A percentile compares a stretch with the other conserved stretches of the same genome.
phyloP scores from a whole-genome alignment of 2,888 invertebrate species.

The Drosophila monieri region DNA sequence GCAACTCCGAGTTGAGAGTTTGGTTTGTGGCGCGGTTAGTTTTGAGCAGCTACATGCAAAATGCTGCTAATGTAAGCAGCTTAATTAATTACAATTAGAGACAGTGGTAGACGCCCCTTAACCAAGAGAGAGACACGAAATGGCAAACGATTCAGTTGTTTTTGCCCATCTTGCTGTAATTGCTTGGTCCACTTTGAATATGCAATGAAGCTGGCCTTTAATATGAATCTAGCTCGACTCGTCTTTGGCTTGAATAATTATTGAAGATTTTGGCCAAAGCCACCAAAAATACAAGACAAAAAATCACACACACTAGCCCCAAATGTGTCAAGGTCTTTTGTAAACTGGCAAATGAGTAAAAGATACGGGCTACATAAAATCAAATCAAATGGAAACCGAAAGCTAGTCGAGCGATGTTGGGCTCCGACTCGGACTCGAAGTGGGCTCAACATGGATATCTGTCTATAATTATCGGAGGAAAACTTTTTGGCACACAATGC shows the following conservation, averaged over 20 bases:
- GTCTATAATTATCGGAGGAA: slow-evolving; percentile 59
- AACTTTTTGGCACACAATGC: slow-evolving; percentile 68
- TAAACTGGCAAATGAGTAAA: slow-evolving; percentile 69
- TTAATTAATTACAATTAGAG: slow-evolving; percentile 64
- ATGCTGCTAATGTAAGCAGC: slow-evolving; percentile 45
- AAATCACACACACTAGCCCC: slow-evolving; percentile 39
- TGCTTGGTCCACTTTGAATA: slow-evolving; percentile 52
- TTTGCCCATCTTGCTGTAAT: slow-evolving; percentile 32
- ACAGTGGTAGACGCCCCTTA: slow-evolving; percentile 18
- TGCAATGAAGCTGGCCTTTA: slow-evolving; percentile 34
- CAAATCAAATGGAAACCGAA: slow-evolving; percentile 43
- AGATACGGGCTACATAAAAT: slow-evolving; percentile 45
- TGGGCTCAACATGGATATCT: slow-evolving; percentile 37
- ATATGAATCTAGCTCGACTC: slow-evolving; percentile 14
- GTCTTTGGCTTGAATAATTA: slow-evolving; percentile 32
- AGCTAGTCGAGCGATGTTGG: slow-evolving; percentile 52
- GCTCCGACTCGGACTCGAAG: background rate
- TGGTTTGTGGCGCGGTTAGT: slow-evolving; percentile 1
- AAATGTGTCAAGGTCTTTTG: slow-evolving; percentile 77
- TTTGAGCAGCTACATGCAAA: slow-evolving; percentile 39
- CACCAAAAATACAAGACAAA: slow-evolving; percentile 14
- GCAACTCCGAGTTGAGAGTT: slow-evolving; percentile 18
- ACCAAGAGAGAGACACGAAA: slow-evolving; percentile 47
- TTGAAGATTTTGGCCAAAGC: slow-evolving; percentile 53
- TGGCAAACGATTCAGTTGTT: slow-evolving; percentile 46